These are phyloP conservation scores for Todus mexicanus DNA, from an alignment of 2,797 vertebrate species.

Conservation along the genomic window DNA sequence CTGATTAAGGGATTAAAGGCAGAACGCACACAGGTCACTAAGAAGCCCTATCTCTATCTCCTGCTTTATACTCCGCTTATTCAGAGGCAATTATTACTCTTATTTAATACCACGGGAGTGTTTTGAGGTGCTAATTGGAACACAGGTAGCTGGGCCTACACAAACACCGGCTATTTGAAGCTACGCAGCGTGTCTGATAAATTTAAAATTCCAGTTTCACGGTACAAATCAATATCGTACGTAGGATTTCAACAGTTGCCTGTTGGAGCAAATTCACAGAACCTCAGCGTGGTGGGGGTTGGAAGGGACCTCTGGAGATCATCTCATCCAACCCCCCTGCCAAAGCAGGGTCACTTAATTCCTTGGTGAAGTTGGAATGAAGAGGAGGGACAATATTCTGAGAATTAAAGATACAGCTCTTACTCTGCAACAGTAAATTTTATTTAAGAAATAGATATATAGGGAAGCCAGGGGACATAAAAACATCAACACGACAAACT, in stretches of 20 bases:
- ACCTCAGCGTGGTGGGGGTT: too few species aligned
- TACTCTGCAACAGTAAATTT: neutral
- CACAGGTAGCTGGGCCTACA: neutral
- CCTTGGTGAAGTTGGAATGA: conserved; percentile 15
- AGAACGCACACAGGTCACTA: conserved; percentile 50
- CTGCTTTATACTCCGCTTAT: conserved; percentile 26
- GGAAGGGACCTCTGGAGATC: too few species aligned
- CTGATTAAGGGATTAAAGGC: conserved; percentile 57
- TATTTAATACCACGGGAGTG: conserved; percentile 45
- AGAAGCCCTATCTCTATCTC: conserved; percentile 41
- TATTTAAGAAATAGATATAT: neutral
- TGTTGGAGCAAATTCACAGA: neutral
- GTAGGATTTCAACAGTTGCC: neutral
- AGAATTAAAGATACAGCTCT: neutral
- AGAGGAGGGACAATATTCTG: neutral
- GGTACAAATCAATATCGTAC: neutral
- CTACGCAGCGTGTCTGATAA: neutral
- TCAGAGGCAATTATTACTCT: conserved; percentile 53
- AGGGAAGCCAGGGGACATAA: neutral
- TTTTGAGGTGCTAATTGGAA: conserved; percentile 7
- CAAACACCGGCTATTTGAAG: neutral
- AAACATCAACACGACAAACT: neutral
- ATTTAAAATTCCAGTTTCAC: conserved; percentile 51
- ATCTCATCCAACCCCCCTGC: too few species aligned
- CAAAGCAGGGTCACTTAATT: too few species aligned